Evolutionary conservation across 2,888 invertebrate species (phyloP), one percentile per base, ranked within the genome.

Genomic region (Caenorhabditis becei): DNA sequence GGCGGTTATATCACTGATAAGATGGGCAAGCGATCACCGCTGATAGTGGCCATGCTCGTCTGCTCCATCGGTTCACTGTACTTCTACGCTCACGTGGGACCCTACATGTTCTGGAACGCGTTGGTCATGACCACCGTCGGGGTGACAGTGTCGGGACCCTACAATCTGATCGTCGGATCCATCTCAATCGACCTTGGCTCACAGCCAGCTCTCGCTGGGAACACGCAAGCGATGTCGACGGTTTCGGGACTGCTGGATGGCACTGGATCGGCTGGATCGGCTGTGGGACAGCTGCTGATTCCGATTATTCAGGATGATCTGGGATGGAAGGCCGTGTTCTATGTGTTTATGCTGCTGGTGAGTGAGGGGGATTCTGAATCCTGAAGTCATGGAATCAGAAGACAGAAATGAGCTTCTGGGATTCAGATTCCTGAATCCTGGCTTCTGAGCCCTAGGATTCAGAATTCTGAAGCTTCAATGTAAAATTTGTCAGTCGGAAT

Each of bases 171-270:
- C 66, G 92, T 92, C 81, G 92, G 93, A 18, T 92, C 93, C 3
- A 92, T 93, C 32, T 91, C 92, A 32, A 92, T 92, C 58, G 93
- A 93, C 89, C 87, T 93, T 24, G 93, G 93, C 81, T 87, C 88
- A 5, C 89, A 89, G 59, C 90, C 91, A 85, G 91, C 85, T 74
- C 89, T 87, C 86, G 92, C 88, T 88, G 92, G 92, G 14, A 92
- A 92, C 84, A 89, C 90, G 2, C 84, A 89, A 66, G 92, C 92
- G 2, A 88, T 93, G 87, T 91, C 92, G 4, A 93, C 93, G 1
- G 93, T 93, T 5, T 92, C 93, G 20, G 93, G 93, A 18, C 91
- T 93, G 41, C 90, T 93, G 59, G 93, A 93, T 87, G 93, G 93
- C 32, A 92, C 92, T 26, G 93, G 93, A 11, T 92, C 92, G 83